These are phyloP conservation scores for Hirtodrosophila duncani DNA, from an alignment of 2,888 invertebrate species.

Conservation along the genomic window DNA sequence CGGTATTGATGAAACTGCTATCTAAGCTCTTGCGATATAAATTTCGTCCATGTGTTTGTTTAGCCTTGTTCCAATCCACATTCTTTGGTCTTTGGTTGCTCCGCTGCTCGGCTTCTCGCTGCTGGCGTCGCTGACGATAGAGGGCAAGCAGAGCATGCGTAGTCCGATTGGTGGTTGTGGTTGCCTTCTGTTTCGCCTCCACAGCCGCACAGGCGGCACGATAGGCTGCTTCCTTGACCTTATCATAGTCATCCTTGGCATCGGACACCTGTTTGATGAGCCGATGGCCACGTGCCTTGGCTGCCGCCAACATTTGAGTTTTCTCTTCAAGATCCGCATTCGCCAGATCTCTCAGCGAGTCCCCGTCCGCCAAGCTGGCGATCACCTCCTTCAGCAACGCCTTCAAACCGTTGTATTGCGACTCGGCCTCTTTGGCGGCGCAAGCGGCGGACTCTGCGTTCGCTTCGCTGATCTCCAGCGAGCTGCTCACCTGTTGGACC, in stretches of 20 bases:
- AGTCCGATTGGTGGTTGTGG: too few relatives aligned
- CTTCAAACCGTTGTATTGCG: conserved; percentile 79
- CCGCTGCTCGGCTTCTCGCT: too few relatives aligned
- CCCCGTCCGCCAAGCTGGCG: conserved; percentile 81
- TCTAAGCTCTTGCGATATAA: too few relatives aligned
- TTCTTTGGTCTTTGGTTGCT: too few relatives aligned
- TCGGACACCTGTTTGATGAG: conserved; percentile 82
- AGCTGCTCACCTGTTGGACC: conserved; percentile 81
- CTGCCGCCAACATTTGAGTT: conserved; percentile 83
- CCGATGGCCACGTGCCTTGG: conserved; percentile 82
- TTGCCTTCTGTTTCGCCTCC: conserved; percentile 82
- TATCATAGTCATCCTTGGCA: conserved; percentile 82
- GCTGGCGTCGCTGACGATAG: too few relatives aligned
- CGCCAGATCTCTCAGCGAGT: conserved; percentile 81
- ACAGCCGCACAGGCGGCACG: conserved; percentile 84
- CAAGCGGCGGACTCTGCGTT: conserved; percentile 82
- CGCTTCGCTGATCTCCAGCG: conserved; percentile 81
- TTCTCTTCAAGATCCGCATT: conserved; percentile 83
- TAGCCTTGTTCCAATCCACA: too few relatives aligned
- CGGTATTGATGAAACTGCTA: too few relatives aligned
- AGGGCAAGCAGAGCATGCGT: too few relatives aligned
- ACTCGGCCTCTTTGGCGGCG: conserved; percentile 82
- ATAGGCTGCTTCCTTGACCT: conserved; percentile 83
- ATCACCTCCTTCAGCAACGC: conserved; percentile 79
- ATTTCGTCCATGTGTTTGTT: too few relatives aligned